These are phyloP conservation scores for Isichthys henryi DNA, from an alignment of 2,113 vertebrate genomes.

Conservation along the genomic window DNA sequence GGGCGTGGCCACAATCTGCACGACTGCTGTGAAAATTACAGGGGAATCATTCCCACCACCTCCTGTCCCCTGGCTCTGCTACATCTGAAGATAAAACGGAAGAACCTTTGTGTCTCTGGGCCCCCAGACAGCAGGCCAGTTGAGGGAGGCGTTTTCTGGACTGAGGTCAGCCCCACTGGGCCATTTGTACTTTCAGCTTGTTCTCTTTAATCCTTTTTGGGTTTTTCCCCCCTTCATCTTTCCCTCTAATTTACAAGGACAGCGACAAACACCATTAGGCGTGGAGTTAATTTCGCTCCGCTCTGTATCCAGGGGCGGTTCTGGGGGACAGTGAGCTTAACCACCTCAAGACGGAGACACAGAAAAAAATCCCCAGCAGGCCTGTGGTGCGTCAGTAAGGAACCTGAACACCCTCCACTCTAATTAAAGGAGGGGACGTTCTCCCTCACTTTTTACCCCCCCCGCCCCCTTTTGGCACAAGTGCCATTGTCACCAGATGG, in stretches of 20 bases:
- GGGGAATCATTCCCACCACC: conserved; percentile 38
- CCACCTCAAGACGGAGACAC: not conserved
- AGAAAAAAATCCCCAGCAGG: conserved; percentile 32
- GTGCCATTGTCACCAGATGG: conserved; percentile 60
- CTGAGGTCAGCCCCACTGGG: conserved; percentile 18
- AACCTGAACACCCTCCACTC: conserved; percentile 20
- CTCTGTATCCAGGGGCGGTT: conserved; percentile 37
- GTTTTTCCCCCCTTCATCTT: not conserved
- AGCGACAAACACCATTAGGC: conserved; percentile 38
- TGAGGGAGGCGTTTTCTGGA: not conserved
- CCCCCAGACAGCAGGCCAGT: not conserved
- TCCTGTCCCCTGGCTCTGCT: not conserved
- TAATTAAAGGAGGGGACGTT: conserved; percentile 26
- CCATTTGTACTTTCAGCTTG: conserved; percentile 45
- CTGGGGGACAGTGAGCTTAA: conserved; percentile 8
- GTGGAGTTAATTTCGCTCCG: conserved; percentile 46
- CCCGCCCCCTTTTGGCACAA: conserved; percentile 26
- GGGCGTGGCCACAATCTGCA: conserved; percentile 37
- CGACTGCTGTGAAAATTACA: conserved; percentile 42
- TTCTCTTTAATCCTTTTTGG: conserved; percentile 25
- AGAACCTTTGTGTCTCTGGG: conserved; percentile 9
- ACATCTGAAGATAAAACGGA: conserved; percentile 24
- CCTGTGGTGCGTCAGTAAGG: conserved; percentile 36
- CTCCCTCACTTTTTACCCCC: conserved; percentile 8
- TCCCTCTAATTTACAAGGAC: conserved; percentile 51